Conservation (phyloP, 1,140 invertebrate genomes). For the Adelges cooleyi region DNA sequence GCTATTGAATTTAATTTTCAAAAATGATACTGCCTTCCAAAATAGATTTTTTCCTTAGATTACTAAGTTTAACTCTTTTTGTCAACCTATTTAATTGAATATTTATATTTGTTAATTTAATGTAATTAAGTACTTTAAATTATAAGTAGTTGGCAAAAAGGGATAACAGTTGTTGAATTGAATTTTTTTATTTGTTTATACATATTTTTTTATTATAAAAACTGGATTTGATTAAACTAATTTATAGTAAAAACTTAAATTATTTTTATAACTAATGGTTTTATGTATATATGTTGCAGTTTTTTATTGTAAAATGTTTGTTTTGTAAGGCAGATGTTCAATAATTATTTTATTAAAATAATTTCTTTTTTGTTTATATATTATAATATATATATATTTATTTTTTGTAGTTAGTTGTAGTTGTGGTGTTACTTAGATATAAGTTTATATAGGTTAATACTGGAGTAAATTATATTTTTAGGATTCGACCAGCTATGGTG, state of each 20-base stretch:
- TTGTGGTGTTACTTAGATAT: too few species aligned
- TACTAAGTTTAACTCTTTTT: too few species aligned
- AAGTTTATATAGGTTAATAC: slow-evolving; percentile 16
- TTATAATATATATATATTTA: background rate
- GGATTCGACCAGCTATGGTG: slow-evolving; percentile 40
- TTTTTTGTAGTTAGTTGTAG: background rate
- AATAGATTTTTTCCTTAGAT: background rate
- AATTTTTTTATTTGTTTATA: too few species aligned
- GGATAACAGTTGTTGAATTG: too few species aligned
- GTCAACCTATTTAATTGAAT: background rate
- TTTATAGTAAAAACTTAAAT: too few species aligned
- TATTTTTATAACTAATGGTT: too few species aligned
- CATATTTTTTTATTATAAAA: too few species aligned
- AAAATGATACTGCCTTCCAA: slow-evolving; percentile 2
- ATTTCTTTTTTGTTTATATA: background rate
- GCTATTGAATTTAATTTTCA: background rate
- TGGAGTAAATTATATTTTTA: slow-evolving; percentile 31
- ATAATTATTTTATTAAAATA: background rate
- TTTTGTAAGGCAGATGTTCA: slow-evolving; percentile 1
- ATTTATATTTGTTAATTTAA: background rate
- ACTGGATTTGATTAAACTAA: too few species aligned
- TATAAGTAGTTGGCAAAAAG: too few species aligned
- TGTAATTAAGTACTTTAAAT: background rate
- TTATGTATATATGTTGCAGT: too few species aligned
- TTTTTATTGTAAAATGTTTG: too few species aligned